Base-by-base conservation (phyloP, 2,113 vertebrate species). In the Hassar affinis region DNA sequence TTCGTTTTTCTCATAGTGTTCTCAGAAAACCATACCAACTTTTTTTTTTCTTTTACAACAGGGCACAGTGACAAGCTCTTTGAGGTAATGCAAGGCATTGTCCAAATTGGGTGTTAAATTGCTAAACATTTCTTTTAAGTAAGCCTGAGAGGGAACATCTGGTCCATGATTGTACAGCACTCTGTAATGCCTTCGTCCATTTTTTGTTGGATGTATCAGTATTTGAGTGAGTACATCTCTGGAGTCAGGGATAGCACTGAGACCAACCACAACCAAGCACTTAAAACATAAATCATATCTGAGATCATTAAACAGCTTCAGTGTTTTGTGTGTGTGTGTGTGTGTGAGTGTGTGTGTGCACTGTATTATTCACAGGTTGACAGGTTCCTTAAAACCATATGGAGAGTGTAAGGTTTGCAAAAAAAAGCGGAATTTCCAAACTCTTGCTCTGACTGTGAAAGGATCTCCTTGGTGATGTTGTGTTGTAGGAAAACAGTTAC, bases 381-480 rank as follows among this genome's bases (percentile, higher is more conserved):
- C 66, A 78, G 25, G 4, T 57, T 81, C 47, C 20, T 62, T 59
- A 47, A 81, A 81, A 15, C 22, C 64, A 84, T 84, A n/a, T 78
- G 68, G 30, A 27, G 30, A 61, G 42, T 12, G 18, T 71, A 64
- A 14, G 25, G 33, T 71, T 62, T 69, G 62, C 42, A 35, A 51
- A 81, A 51, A 81, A 78, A 69, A 61, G 35, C 47, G 62, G 6
- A 61, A 71, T 33, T 85, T 82, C 38, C 80, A 17, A 59, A 57
- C 30, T 30, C 52, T 71, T 18, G 30, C 25, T 51, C 25, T 27
- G 80, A 30, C 17, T 62, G 35, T 56, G 59, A 62, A 85, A 35
- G 14, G 6, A n/a, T 87, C 27, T 82, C 86, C 83, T 85, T 85
- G 83, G 86, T 22, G 47, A 87, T 83, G 22, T 22, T n/a, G 42